Conservation (phyloP, 2,888 invertebrate genomes). For the Trachelus tabidus region DNA sequence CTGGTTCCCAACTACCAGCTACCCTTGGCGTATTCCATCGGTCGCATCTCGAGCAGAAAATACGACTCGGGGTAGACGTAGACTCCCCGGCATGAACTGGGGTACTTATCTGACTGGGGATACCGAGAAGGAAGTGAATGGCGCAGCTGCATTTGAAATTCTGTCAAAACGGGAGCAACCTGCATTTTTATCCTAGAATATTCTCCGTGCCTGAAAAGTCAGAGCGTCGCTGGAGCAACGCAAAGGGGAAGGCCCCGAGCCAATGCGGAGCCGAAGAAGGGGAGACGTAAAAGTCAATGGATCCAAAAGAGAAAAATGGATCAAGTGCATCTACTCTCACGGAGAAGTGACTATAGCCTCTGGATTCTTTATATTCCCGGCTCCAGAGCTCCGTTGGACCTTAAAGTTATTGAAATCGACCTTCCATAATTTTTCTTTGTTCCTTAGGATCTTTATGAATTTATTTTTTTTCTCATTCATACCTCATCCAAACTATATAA, state of each 20-base stretch:
- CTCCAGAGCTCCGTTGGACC: not conserved
- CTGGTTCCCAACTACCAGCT: not conserved
- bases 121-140: not conserved
- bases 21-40: not conserved
- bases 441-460: not conserved
- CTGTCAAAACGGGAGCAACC: constrained; percentile 20
- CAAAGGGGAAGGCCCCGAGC: not conserved
- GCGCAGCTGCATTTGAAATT: constrained; percentile 21
- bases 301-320: not conserved
- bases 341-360: not conserved
- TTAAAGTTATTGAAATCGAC: not conserved
- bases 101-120: constrained; percentile 10
- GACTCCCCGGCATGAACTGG: constrained; percentile 3
- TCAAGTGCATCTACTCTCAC: not conserved
- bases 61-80: constrained; percentile 12
- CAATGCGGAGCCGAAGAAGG: not conserved
- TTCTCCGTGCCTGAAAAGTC: not conserved
- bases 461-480: not conserved
- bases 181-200: constrained; percentile 22
- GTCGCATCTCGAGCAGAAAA: constrained; percentile 23
- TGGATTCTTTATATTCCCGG: not conserved
- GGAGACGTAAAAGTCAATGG: not conserved
- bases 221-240: not conserved
- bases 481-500: not conserved
- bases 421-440: not conserved